Conservation (phyloP, 2,888 invertebrate genomes). For the Ganaspis brasiliensis region DNA sequence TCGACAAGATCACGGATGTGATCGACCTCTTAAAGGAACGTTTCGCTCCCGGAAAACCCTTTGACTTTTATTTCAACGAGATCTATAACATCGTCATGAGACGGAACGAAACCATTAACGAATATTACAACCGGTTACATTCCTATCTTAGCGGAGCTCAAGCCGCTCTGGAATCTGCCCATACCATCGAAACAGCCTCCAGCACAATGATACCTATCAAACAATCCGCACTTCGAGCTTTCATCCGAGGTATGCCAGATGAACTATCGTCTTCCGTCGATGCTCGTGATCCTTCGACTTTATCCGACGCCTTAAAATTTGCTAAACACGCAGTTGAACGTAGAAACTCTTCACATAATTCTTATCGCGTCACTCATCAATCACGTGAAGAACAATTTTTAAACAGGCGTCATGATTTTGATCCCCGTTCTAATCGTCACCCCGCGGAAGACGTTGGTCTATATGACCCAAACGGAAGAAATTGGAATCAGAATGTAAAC, state of each 20-base stretch:
- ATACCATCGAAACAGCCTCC: neutral
- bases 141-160: neutral
- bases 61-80: neutral
- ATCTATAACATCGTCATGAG: neutral
- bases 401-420: no score
- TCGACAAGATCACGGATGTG: neutral
- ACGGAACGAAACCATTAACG: neutral
- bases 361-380: no score
- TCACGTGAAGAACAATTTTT: no score
- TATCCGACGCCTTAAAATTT: neutral
- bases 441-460: no score
- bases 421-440: no score
- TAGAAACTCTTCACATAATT: no score
- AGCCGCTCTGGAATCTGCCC: neutral
- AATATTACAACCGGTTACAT: neutral
- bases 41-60: neutral
- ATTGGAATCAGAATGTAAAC: no score
- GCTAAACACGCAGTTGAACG: no score
- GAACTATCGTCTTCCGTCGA: neutral
- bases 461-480: no score
- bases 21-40: neutral
- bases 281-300: neutral
- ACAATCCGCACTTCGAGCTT: neutral
- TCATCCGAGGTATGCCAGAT: neutral
- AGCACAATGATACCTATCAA: neutral